Evolutionary conservation across 1,140 invertebrate genomes (phyloP).

Genomic region (Pseudachorutes palmiensis): DNA sequence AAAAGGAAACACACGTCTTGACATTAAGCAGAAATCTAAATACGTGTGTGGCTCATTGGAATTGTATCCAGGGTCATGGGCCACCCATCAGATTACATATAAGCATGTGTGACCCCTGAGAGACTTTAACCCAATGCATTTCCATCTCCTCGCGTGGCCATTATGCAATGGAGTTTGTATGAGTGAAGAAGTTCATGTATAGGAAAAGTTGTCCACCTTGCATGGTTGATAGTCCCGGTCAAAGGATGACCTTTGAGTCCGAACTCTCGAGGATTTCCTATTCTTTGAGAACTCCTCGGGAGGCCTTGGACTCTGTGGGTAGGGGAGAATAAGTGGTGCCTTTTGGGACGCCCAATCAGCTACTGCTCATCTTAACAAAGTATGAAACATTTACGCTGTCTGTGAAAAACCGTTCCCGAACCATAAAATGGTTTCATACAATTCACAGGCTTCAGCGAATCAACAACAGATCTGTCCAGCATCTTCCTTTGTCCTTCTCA

Average conservation of each 20-base stretch:
- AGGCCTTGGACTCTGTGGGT: not conserved
- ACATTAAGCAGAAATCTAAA: too few relatives aligned
- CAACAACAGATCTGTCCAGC: not conserved
- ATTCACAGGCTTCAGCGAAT: not conserved
- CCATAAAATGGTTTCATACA: slow-evolving; percentile 7
- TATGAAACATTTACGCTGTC: too few relatives aligned
- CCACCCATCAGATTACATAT: not conserved
- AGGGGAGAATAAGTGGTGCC: not conserved
- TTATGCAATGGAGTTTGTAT: not conserved
- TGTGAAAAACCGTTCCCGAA: slow-evolving; percentile 33
- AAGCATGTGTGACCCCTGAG: too few relatives aligned
- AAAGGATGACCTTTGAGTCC: slow-evolving; percentile 32
- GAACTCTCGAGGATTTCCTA: slow-evolving; percentile 26
- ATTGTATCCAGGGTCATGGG: not conserved
- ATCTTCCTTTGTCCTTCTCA: too few relatives aligned
- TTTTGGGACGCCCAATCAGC: not conserved
- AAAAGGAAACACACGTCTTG: too few relatives aligned
- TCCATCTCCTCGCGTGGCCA: not conserved
- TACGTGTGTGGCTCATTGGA: too few relatives aligned
- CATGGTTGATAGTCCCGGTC: slow-evolving; percentile 12
- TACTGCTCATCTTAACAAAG: too few relatives aligned
- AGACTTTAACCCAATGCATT: too few relatives aligned
- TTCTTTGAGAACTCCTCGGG: not conserved
- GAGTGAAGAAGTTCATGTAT: not conserved
- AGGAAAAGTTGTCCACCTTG: slow-evolving; percentile 36